phyloP scores from a whole-genome alignment of 2,888 invertebrate species.

The Zygothrica quintamaculata region DNA sequence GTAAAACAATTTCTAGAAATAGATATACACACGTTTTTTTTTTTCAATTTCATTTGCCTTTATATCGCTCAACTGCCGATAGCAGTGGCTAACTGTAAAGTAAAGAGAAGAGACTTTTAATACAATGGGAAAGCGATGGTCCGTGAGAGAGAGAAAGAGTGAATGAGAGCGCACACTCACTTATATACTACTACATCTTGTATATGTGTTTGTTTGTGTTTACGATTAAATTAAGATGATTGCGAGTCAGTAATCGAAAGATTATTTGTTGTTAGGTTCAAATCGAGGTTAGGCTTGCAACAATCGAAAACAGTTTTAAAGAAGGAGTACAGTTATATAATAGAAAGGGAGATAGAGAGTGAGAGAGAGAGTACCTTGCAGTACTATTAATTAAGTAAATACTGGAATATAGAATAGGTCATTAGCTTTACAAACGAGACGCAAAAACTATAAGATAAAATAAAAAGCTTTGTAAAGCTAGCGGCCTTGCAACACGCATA shows the following conservation, averaged over 20 bases:
- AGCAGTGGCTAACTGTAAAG: conserved; percentile 21
- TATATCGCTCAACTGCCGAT: conserved; percentile 34
- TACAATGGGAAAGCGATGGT: conserved; percentile 10
- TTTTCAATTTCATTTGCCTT: conserved; percentile 57
- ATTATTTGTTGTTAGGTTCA: conserved; percentile 76
- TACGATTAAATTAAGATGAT: conserved; percentile 78
- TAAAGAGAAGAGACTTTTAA: conserved; percentile 6
- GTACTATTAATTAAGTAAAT: conserved; percentile 33
- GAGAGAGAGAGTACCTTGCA: conserved; percentile 2
- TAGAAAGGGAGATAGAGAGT: conserved; percentile 7
- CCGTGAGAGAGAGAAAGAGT: conserved; percentile 33
- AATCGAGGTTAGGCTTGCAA: conserved; percentile 69
- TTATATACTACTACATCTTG: conserved; percentile 24
- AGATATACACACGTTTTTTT: conserved; percentile 78
- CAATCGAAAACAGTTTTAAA: conserved; percentile 14
- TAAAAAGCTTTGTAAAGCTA: conserved; percentile 31
- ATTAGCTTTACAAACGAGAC: conserved; percentile 53
- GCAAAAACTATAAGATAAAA: conserved; percentile 37
- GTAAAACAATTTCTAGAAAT: conserved; percentile 69
- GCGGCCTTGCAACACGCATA: conserved; percentile 46
- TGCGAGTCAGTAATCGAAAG: conserved; percentile 72
- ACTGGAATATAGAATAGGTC: conserved; percentile 52
- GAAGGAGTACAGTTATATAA: conserved; percentile 60
- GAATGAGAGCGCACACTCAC: conserved; percentile 33
- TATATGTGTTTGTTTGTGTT: conserved; percentile 53